Conservation (phyloP, 2,888 invertebrate genomes). For the Omphaloscelis lunosa region DNA sequence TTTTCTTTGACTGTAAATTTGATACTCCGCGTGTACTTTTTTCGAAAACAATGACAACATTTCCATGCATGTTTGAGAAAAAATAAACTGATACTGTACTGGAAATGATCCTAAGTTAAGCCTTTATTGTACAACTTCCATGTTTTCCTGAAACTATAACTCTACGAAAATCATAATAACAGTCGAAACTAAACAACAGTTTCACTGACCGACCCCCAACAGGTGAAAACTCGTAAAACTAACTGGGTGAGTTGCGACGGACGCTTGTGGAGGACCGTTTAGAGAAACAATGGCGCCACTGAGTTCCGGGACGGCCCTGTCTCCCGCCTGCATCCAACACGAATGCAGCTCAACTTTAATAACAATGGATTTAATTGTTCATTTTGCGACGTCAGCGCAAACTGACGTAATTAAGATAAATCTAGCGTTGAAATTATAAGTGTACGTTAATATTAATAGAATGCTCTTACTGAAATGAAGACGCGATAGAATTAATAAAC, state of each 20-base stretch:
- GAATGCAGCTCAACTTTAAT: slow-evolving; percentile 59
- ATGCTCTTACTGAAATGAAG: slow-evolving; percentile 9
- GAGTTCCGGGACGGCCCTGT: slow-evolving; percentile 62
- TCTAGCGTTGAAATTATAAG: slow-evolving; percentile 36
- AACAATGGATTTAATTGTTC: slow-evolving; percentile 65
- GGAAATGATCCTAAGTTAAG: slow-evolving; percentile 27
- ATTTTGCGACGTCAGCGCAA: slow-evolving; percentile 50
- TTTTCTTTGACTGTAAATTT: too few relatives aligned
- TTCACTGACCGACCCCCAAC: slow-evolving; percentile 59
- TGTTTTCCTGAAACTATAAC: slow-evolving; percentile 40
- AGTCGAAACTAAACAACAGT: slow-evolving; percentile 51
- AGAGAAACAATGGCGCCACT: slow-evolving; percentile 76
- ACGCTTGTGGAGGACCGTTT: slow-evolving; percentile 72
- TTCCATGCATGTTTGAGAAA: too few relatives aligned
- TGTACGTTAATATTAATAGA: slow-evolving; percentile 25
- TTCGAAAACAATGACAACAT: too few relatives aligned
- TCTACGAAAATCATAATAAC: slow-evolving; percentile 42
- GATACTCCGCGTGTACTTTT: too few relatives aligned
- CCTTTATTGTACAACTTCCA: slow-evolving; percentile 29
- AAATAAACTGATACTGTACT: too few relatives aligned
- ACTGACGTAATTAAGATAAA: slow-evolving; percentile 54
- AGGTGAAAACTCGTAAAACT: slow-evolving; percentile 74
- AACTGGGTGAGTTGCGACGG: slow-evolving; percentile 63
- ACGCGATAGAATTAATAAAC: not conserved
- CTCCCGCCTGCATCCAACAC: slow-evolving; percentile 59